phyloP scores from a whole-genome alignment of 2,113 vertebrate species.

The Calyptomena viridis region DNA sequence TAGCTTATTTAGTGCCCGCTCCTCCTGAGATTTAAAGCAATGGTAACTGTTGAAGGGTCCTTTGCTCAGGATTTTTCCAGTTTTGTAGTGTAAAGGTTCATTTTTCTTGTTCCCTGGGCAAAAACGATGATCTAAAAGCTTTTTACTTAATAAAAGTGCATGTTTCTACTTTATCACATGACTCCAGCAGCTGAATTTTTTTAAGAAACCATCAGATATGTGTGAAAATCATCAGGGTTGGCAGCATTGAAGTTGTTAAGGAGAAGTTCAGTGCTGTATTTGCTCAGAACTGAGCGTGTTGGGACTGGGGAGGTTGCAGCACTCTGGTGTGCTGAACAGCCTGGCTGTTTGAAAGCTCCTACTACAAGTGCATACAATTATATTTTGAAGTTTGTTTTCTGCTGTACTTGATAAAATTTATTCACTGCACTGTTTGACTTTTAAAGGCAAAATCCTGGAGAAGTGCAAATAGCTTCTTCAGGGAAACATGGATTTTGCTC shows the following conservation, averaged over 20 bases:
- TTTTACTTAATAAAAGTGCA: not conserved
- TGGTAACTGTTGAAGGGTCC: not conserved
- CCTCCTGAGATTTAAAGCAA: not conserved
- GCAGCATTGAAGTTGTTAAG: not conserved
- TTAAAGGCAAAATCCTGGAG: not conserved
- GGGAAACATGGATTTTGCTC: not conserved
- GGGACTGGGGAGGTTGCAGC: not conserved
- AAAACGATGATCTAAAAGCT: not conserved
- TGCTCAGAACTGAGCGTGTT: not conserved
- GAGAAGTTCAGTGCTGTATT: not conserved
- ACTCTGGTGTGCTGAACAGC: not conserved
- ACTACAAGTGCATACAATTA: not conserved
- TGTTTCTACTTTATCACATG: not conserved
- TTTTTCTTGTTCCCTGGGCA: not conserved
- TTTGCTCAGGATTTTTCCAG: not conserved
- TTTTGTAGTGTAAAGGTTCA: not conserved
- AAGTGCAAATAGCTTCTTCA: not conserved
- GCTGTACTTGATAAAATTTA: not conserved
- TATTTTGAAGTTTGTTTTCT: conserved; percentile 26
- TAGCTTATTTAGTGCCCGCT: not conserved
- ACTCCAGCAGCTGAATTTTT: not conserved
- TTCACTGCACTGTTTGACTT: not conserved
- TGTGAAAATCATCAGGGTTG: conserved; percentile 26
- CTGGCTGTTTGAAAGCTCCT: not conserved
- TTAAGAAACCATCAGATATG: not conserved